A percentile compares a stretch with the other conserved stretches of the same genome.
phyloP scores from a whole-genome alignment of 2,888 invertebrate species.

The Operophtera brumata region DNA sequence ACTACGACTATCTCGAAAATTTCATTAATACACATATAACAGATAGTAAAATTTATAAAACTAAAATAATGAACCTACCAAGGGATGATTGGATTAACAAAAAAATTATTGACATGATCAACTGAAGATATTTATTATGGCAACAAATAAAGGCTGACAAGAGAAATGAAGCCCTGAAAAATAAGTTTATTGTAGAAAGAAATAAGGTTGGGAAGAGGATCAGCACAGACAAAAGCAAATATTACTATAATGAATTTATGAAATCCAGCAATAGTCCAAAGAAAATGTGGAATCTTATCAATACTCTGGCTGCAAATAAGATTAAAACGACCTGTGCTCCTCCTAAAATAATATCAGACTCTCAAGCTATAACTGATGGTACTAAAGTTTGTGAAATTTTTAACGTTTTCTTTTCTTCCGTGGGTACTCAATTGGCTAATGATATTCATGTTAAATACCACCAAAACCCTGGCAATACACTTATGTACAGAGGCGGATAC shows the following conservation, averaged over 20 bases:
- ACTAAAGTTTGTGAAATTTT: not conserved
- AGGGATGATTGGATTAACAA: conserved; percentile 4
- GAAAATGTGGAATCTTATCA: not conserved
- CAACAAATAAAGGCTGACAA: not conserved
- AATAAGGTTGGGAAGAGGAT: too few species aligned
- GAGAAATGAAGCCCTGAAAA: not conserved
- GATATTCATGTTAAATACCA: not conserved
- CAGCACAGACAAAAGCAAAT: too few species aligned
- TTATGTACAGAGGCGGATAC: too few species aligned
- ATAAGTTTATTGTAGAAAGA: too few species aligned
- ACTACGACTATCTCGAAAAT: not conserved
- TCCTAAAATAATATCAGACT: not conserved
- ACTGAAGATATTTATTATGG: conserved; percentile 1
- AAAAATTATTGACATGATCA: not conserved
- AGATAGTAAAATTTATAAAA: not conserved
- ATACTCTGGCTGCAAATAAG: not conserved
- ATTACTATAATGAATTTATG: not conserved
- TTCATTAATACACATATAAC: not conserved
- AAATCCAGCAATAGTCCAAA: not conserved
- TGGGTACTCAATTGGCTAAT: not conserved
- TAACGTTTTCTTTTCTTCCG: too few species aligned
- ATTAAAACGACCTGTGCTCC: not conserved
- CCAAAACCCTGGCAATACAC: too few species aligned
- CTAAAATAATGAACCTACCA: conserved; percentile 3
- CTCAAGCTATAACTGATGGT: not conserved